Evolutionary conservation across 2,888 invertebrate genomes (phyloP).

Genomic region (Eupithecia centaureata): DNA sequence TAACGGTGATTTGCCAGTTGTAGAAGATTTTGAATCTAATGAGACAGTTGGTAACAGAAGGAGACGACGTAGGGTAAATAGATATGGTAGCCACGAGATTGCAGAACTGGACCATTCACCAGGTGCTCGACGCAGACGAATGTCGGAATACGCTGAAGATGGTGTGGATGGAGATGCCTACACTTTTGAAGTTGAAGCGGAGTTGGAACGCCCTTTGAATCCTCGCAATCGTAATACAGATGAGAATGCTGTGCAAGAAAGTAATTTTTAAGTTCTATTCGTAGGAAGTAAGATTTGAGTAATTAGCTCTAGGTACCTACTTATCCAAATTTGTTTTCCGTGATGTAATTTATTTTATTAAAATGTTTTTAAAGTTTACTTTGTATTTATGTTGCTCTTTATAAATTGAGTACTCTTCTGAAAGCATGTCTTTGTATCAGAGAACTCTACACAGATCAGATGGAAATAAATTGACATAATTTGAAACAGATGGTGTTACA

Average conservation of each 20-base stretch:
- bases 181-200: constrained; percentile 69
- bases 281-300: constrained; percentile 1
- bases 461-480: neutral
- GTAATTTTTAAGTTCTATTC: constrained; percentile 60
- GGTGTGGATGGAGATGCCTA: constrained; percentile 54
- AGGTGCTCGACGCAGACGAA: constrained; percentile 70
- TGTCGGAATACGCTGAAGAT: constrained; percentile 67
- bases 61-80: constrained; percentile 59
- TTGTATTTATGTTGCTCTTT: too few species aligned
- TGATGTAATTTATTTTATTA: neutral
- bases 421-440: too few species aligned
- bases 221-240: constrained; percentile 63
- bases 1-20: constrained; percentile 66
- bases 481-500: neutral
- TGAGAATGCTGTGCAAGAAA: constrained; percentile 76
- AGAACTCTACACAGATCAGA: neutral
- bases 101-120: constrained; percentile 76
- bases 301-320: neutral
- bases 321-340: neutral
- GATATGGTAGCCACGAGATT: constrained; percentile 77
- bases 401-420: too few species aligned
- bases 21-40: constrained; percentile 65
- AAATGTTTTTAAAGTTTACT: neutral
- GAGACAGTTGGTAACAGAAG: constrained; percentile 59
- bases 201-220: constrained; percentile 62